phyloP scores from a whole-genome alignment of 2,797 vertebrate species.

The Anomalospiza imberbis region DNA sequence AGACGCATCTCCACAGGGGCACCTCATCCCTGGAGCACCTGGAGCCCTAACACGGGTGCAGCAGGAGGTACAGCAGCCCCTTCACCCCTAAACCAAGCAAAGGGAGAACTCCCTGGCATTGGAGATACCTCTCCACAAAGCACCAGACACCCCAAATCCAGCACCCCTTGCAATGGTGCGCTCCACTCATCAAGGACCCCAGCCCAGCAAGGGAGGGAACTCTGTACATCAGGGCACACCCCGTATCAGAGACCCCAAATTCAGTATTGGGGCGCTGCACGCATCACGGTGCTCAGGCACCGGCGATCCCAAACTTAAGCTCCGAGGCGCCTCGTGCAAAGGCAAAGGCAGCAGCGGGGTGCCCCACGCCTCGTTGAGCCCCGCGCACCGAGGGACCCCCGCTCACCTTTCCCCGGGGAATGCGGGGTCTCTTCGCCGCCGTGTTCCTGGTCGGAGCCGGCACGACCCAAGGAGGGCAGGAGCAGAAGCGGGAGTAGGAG shows the following conservation, averaged over 20 bases:
- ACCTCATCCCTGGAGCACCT: background rate
- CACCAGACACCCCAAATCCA: background rate
- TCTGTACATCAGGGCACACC: no score
- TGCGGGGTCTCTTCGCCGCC: background rate
- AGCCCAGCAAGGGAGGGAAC: rapidly evolving
- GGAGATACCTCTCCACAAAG: background rate
- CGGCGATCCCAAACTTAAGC: background rate
- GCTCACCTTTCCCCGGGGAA: background rate
- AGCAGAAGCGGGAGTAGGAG: background rate
- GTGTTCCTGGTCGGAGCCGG: background rate
- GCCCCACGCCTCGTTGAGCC: background rate
- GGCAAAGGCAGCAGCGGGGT: background rate
- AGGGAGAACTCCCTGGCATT: rapidly evolving
- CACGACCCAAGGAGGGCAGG: background rate
- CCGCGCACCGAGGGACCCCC: background rate
- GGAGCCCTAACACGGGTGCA: background rate
- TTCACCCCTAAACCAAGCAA: background rate
- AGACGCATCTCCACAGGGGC: rapidly evolving
- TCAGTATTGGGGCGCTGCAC: background rate
- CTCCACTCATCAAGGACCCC: background rate
- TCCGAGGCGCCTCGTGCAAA: rapidly evolving
- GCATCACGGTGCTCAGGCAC: background rate
- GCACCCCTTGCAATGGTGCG: rapidly evolving
- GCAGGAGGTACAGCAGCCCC: background rate
- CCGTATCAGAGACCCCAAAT: background rate